These are phyloP conservation scores for Micronycteris hirsuta DNA, from an alignment of 2,113 vertebrate genomes.

Conservation along the genomic window DNA sequence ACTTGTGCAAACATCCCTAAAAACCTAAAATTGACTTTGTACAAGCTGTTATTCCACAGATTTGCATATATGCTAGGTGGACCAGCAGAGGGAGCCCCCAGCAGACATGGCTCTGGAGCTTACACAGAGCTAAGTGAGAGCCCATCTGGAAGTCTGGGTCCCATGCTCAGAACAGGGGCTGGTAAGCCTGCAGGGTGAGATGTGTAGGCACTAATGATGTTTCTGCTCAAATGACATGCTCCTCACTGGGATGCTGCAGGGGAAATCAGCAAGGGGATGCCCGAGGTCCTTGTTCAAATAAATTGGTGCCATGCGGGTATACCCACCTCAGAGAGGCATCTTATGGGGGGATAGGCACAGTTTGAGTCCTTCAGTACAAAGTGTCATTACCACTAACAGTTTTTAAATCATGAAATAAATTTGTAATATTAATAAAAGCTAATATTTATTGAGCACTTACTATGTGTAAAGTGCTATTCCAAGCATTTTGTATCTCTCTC, in stretches of 20 bases:
- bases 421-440: background rate
- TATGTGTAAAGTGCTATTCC: background rate
- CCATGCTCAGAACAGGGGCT: background rate
- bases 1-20: background rate
- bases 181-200: background rate
- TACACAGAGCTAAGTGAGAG: background rate
- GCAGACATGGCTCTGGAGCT: background rate
- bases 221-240: background rate
- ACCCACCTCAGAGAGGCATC: background rate
- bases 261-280: background rate
- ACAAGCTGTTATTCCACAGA: background rate
- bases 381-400: background rate
- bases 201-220: fast-evolving
- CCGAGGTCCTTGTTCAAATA: background rate
- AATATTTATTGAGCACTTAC: background rate
- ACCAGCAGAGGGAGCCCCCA: constrained; percentile 61
- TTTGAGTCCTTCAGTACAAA: background rate
- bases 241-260: background rate
- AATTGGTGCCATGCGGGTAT: fast-evolving
- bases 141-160: background rate
- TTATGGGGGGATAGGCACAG: background rate
- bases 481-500: background rate
- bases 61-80: background rate
- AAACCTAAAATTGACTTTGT: background rate
- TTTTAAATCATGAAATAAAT: background rate